Conservation (phyloP, 2,888 invertebrate species). For the Lomographa bimaculata region DNA sequence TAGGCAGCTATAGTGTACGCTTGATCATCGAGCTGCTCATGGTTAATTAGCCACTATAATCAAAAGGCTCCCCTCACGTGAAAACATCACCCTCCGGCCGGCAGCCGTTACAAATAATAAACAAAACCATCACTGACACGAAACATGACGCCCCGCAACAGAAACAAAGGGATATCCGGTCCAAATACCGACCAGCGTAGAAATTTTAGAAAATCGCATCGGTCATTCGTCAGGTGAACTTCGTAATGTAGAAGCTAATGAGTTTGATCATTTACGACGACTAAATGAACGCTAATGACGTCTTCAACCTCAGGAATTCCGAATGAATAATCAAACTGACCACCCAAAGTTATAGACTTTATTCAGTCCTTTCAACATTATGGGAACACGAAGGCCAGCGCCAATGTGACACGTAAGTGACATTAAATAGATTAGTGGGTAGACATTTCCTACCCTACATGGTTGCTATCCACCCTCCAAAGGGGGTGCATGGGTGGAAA, state of each 20-base stretch:
- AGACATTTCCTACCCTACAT: constrained; percentile 25
- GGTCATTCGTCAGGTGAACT: constrained; percentile 22
- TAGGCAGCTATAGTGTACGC: constrained; percentile 5
- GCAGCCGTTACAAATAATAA: constrained; percentile 63
- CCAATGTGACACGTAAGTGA: constrained; percentile 19
- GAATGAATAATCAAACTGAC: neutral
- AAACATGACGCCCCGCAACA: constrained; percentile 59
- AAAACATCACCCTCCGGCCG: constrained; percentile 47
- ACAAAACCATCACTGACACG: constrained; percentile 65
- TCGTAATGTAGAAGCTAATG: constrained; percentile 20
- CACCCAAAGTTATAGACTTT: neutral
- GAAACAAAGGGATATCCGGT: constrained; percentile 72
- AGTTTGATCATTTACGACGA: constrained; percentile 21
- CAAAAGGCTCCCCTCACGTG: constrained; percentile 56
- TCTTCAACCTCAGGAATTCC: constrained; percentile 18
- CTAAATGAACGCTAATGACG: constrained; percentile 24
- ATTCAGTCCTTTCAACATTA: neutral
- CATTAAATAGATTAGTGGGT: constrained; percentile 27
- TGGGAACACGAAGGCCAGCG: constrained; percentile 13
- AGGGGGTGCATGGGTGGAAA: constrained; percentile 39
- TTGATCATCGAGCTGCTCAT: constrained; percentile 38
- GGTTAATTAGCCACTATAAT: constrained; percentile 53
- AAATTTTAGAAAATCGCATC: constrained; percentile 41
- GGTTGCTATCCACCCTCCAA: constrained; percentile 32
- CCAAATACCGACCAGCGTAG: constrained; percentile 42